These are phyloP conservation scores for Arctocebus calabarensis DNA, from an alignment of 2,797 vertebrate genomes.

Conservation along the genomic window DNA sequence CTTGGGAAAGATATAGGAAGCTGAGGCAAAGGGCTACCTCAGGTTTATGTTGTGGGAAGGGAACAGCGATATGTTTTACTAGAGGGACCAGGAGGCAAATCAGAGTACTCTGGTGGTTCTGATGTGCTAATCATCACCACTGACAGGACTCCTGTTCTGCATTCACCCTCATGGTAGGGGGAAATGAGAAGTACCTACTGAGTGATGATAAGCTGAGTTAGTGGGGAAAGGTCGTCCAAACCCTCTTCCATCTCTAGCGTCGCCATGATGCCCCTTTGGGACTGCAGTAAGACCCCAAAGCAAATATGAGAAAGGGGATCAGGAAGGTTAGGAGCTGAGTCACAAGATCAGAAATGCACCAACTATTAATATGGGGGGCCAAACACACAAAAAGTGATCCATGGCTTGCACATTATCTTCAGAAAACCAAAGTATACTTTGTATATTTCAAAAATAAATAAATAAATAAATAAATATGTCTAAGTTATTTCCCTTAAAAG, in stretches of 20 bases:
- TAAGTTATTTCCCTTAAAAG: not conserved
- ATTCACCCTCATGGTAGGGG: not conserved
- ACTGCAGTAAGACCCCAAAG: conserved; percentile 44
- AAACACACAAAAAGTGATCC: not conserved
- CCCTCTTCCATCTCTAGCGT: not conserved
- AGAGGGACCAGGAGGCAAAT: not conserved
- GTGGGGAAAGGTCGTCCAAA: not conserved
- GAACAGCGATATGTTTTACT: not conserved
- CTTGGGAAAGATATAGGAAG: not conserved
- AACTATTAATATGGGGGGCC: not conserved
- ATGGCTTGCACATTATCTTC: not conserved
- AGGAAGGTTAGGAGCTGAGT: conserved; percentile 23
- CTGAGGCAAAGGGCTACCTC: not conserved
- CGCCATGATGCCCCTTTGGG: not conserved
- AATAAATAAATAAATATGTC: not conserved
- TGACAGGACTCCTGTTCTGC: not conserved
- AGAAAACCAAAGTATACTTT: not conserved
- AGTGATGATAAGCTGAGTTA: not conserved
- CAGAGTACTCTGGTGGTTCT: not conserved
- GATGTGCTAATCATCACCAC: not conserved
- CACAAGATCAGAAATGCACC: conserved; percentile 12
- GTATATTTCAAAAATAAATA: not conserved
- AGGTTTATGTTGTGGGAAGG: not conserved
- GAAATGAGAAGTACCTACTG: not conserved
- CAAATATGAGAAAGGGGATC: conserved; percentile 11